Conservation (phyloP, 2,888 invertebrate genomes). For the Drosophila helvetica region DNA sequence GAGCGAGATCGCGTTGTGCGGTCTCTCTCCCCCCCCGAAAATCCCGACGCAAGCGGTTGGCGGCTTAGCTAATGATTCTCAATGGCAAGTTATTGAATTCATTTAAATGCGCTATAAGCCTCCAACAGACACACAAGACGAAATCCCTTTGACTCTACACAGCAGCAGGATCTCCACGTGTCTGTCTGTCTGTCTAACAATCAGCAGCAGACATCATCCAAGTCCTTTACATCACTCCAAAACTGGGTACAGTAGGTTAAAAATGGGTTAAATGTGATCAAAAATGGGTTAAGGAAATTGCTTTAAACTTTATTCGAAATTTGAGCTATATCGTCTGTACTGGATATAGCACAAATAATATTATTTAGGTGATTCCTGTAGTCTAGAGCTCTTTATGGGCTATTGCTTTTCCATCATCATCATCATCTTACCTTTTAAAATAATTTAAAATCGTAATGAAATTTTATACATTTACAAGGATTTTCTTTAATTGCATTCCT, state of each 20-base stretch:
- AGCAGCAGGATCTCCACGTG: background rate
- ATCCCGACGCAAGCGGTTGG: conserved; percentile 45
- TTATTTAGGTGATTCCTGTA: too few relatives aligned
- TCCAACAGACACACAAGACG: conserved; percentile 20
- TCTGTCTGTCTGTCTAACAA: conserved; percentile 10
- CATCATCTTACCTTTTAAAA: background rate
- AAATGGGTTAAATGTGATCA: background rate
- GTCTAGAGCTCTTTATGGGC: background rate
- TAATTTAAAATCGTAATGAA: background rate
- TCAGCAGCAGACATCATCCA: conserved; percentile 37
- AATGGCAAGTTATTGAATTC: conserved; percentile 61
- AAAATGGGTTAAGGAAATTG: background rate
- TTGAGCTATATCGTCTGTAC: too few relatives aligned
- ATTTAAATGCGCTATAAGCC: conserved; percentile 46
- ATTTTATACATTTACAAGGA: background rate
- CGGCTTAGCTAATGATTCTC: conserved; percentile 56
- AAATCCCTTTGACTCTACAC: conserved; percentile 38
- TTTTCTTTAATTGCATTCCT: background rate
- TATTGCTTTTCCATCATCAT: too few relatives aligned
- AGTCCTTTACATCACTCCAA: conserved; percentile 27
- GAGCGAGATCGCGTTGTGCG: background rate
- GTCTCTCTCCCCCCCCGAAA: conserved; percentile 16
- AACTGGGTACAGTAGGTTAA: conserved; percentile 11
- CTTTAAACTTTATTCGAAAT: too few relatives aligned
- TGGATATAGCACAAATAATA: too few relatives aligned